Evolutionary conservation across 2,113 vertebrate species (phyloP).

Genomic region (Sminthopsis crassicaudata): DNA sequence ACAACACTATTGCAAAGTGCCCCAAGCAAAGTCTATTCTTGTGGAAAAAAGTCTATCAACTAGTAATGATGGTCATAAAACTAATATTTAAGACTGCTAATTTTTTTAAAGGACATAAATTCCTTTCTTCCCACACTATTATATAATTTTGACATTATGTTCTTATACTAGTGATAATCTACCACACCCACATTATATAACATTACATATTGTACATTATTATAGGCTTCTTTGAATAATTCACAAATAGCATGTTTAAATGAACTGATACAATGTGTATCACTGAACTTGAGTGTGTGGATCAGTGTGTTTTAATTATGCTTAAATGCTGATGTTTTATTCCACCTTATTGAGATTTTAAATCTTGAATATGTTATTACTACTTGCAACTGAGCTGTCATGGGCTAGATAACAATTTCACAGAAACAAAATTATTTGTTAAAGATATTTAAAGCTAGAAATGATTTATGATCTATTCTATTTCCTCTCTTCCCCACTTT

Average conservation of each 20-base stretch:
- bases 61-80: background rate
- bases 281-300: background rate
- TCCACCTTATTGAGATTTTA: no score
- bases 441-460: background rate
- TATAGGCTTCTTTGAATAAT: background rate
- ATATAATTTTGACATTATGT: background rate
- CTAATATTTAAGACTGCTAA: background rate
- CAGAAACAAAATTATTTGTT: background rate
- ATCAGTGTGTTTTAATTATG: background rate
- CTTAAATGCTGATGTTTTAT: background rate
- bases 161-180: background rate
- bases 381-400: background rate
- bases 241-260: background rate
- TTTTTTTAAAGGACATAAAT: background rate
- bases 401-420: background rate
- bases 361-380: no score
- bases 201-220: background rate
- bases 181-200: background rate
- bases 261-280: no score
- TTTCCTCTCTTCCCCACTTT: no score
- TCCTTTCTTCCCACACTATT: background rate
- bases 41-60: background rate
- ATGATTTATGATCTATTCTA: background rate
- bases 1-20: background rate
- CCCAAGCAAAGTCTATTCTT: background rate